A percentile compares a stretch with the other conserved stretches of the same genome.
Evolutionary conservation across 2,797 vertebrate genomes (phyloP).

Genomic region (Danio tinwini): DNA sequence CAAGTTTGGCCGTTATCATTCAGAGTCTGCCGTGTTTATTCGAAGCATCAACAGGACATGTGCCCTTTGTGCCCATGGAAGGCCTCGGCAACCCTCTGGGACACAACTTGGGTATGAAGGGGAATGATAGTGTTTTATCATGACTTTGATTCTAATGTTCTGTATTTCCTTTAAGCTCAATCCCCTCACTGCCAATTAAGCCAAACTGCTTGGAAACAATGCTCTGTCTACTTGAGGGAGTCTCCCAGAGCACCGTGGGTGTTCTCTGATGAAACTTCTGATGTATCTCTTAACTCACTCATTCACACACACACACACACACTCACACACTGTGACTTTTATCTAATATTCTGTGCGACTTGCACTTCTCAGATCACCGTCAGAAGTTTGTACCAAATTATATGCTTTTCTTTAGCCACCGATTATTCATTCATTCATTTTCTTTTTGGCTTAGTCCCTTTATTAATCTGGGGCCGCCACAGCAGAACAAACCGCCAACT

Average conservation of each 20-base stretch:
- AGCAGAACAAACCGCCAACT: too few relatives aligned
- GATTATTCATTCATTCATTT: too few relatives aligned
- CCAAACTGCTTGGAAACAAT: constrained; percentile 93
- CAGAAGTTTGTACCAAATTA: not conserved
- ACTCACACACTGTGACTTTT: constrained; percentile 35
- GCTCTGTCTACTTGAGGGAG: constrained; percentile 78
- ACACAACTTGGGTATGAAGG: constrained; percentile 61
- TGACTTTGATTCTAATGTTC: constrained; percentile 91
- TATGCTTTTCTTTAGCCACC: too few relatives aligned
- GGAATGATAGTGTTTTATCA: constrained; percentile 86
- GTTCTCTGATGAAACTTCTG: constrained; percentile 75
- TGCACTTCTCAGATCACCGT: constrained; percentile 22
- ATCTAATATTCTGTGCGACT: constrained; percentile 37
- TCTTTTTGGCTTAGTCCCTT: too few relatives aligned
- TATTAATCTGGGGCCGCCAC: too few relatives aligned
- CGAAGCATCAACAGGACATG: constrained; percentile 85
- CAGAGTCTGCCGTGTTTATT: constrained; percentile 78
- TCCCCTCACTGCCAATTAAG: constrained; percentile 93
- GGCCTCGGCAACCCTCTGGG: constrained; percentile 67
- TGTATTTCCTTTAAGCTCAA: constrained; percentile 87
- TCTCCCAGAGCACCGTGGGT: constrained; percentile 75
- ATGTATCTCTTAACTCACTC: constrained; percentile 64
- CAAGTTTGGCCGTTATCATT: constrained; percentile 60
- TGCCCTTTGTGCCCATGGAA: constrained; percentile 82
- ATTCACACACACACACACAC: constrained; percentile 42